Evolutionary conservation across 1,140 invertebrate genomes (phyloP), one percentile per base, ranked within the genome.

Genomic region (Aphaenogaster ashmeadi): DNA sequence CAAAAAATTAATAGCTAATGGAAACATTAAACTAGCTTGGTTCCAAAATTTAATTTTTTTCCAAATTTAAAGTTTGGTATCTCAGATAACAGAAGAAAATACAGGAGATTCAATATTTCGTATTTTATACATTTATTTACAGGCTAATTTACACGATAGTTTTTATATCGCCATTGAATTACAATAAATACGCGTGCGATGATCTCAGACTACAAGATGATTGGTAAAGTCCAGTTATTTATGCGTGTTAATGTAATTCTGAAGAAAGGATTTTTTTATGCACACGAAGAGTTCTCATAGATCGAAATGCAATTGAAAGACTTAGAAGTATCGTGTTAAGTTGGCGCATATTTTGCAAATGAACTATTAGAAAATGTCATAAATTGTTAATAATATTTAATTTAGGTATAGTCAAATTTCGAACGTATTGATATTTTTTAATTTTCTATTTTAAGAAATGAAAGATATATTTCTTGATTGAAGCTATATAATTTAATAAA

Each of bases 121-220:
- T 80, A 89, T 90, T 94, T 93, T 95, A 94, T 95, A 95, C 94
- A 95, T 92, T 94, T 95, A 95, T 95, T 95, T 95, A 95, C 95
- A 95, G 77, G 75, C 94, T 95, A 95, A 94, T 95, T 94, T 95
- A 95, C 94, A 95, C 90, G 86, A 91, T 89, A 86, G 50, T 60
- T 79, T 52, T 50, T 78, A 66, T 66, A 54, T 27, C 33, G 72
- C 21, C 11, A 84, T 64, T 84, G 50, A 72, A 77, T 85, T 92
- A 93, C 86, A 92, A 92, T 93, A 92, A 91, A 94, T 92, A 93
- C 33, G 27, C 36, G 41, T 50, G 54, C 15, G 44, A 75, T 62
- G 44, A 64, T 47, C 33, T 77, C 81, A 27, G n/a, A 47, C 33
- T 52, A 66, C 33, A 27, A 78, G 50, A 79, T 64, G n/a, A 64